Percentiles rank a stretch among this genome's conserved stretches.
These are phyloP conservation scores for Tricholauxania praeusta DNA, from an alignment of 2,888 invertebrate species.

Conservation along the genomic window DNA sequence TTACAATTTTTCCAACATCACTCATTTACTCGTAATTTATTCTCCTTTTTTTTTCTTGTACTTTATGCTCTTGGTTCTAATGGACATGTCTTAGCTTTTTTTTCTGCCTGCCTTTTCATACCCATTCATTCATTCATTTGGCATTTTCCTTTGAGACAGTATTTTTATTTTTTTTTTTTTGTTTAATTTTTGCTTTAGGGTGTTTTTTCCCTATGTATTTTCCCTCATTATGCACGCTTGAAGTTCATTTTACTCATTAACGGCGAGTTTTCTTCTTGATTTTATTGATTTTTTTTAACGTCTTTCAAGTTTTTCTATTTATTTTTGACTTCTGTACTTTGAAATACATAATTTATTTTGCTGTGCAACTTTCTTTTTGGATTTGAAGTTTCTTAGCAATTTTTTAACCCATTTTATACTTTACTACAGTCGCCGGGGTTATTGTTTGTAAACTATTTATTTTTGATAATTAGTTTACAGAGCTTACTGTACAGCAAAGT, in stretches of 20 bases:
- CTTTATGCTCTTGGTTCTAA: background rate
- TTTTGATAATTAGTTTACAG: no score
- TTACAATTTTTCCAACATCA: conserved; percentile 12
- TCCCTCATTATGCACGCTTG: conserved; percentile 38
- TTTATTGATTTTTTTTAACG: conserved; percentile 29
- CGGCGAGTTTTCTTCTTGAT: conserved; percentile 29
- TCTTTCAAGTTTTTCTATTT: background rate
- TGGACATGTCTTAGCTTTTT: conserved; percentile 28
- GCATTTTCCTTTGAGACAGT: background rate
- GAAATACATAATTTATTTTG: conserved; percentile 18
- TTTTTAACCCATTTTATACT: background rate
- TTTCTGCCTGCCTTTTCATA: background rate
- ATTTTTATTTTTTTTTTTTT: conserved; percentile 3
- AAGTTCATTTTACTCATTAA: conserved; percentile 46
- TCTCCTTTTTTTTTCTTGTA: background rate
- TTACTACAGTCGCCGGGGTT: no score
- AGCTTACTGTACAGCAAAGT: no score
- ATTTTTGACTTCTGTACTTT: conserved; percentile 14
- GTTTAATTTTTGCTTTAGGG: conserved; percentile 17
- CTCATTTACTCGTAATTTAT: background rate
- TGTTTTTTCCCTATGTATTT: conserved; percentile 18
- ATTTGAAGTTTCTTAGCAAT: background rate
- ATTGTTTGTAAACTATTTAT: no score
- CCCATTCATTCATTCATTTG: background rate
- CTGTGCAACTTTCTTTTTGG: conserved; percentile 11